Conservation (phyloP, 2,797 vertebrate species). For the Brachymystax lenok region DNA sequence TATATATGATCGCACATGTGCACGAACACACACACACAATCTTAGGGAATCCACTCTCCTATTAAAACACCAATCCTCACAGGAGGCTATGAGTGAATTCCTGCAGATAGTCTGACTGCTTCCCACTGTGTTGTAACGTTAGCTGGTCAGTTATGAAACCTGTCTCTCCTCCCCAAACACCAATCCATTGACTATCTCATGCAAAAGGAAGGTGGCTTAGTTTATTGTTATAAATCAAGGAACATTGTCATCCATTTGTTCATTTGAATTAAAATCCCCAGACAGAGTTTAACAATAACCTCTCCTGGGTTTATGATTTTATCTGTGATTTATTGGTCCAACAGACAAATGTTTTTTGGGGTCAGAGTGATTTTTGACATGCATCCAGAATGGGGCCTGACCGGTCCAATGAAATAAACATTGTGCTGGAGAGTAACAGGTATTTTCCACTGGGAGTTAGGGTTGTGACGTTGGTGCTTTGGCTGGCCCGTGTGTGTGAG, state of each 20-base stretch:
- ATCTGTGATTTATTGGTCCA: too few relatives aligned
- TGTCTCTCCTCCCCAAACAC: not conserved
- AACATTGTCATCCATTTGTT: too few relatives aligned
- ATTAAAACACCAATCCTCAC: too few relatives aligned
- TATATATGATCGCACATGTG: too few relatives aligned
- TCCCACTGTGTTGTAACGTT: not conserved
- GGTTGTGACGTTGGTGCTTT: slow-evolving; percentile 17
- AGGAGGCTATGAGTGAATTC: too few relatives aligned
- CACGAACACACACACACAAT: too few relatives aligned
- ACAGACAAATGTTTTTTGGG: not conserved
- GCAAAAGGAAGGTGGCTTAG: slow-evolving; percentile 5
- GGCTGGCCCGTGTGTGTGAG: not conserved
- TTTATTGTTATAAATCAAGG: too few relatives aligned
- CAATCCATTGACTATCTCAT: too few relatives aligned
- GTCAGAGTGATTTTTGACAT: slow-evolving; percentile 33
- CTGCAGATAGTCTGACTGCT: not conserved
- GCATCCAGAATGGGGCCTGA: slow-evolving; percentile 29
- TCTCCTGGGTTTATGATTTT: too few relatives aligned
- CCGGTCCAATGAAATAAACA: slow-evolving; percentile 57
- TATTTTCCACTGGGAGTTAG: slow-evolving; percentile 57
- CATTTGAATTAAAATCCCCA: too few relatives aligned
- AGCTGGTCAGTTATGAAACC: not conserved
- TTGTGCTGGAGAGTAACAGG: slow-evolving; percentile 45
- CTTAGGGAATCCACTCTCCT: too few relatives aligned
- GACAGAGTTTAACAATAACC: too few relatives aligned